A percentile compares a stretch with the other conserved stretches of the same genome.
phyloP scores from a whole-genome alignment of 2,797 vertebrate genomes.

The Ctenopoma multispine region DNA sequence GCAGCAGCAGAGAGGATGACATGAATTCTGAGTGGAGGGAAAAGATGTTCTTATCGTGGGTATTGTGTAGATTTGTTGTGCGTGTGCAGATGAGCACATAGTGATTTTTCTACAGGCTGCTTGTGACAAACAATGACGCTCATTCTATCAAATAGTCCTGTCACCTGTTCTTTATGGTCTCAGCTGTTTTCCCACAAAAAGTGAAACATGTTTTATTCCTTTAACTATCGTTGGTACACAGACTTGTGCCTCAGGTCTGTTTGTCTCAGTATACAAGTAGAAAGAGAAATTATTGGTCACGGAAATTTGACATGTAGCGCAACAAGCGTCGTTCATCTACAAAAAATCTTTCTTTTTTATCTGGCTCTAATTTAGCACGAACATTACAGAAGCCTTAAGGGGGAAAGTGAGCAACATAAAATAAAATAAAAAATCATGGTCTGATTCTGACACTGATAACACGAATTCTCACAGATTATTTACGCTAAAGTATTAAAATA shows the following conservation, averaged over 20 bases:
- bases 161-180: background rate
- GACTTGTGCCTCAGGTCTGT: background rate
- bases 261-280: slow-evolving; percentile 23
- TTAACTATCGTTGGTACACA: background rate
- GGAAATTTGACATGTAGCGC: background rate
- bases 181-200: background rate
- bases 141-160: background rate
- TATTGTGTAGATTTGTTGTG: background rate
- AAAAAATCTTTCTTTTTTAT: background rate
- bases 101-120: background rate
- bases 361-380: background rate
- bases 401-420: background rate
- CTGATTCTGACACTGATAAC: background rate
- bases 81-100: background rate
- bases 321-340: background rate
- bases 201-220: background rate
- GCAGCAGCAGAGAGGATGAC: background rate
- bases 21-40: slow-evolving; percentile 1
- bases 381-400: background rate
- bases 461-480: background rate
- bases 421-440: background rate
- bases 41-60: background rate
- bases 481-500: background rate
- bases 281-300: slow-evolving; percentile 13
- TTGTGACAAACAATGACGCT: background rate